phyloP scores from a whole-genome alignment of 2,888 invertebrate species.

The Macrophya annulata region DNA sequence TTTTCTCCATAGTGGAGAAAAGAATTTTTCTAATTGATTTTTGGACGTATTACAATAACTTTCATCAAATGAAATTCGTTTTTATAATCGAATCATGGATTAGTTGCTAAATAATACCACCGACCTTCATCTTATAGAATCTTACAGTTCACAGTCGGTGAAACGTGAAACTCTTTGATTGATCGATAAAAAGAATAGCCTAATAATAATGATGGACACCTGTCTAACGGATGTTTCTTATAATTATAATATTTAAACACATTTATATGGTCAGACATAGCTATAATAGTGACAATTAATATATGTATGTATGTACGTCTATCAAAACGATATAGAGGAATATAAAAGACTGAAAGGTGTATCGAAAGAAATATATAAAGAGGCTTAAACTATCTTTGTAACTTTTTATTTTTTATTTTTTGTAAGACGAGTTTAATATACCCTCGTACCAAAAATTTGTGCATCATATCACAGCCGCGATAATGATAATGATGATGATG shows the following conservation, averaged over 20 bases:
- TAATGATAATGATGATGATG: not conserved
- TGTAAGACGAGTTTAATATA: not conserved
- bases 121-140: not conserved
- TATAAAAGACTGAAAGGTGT: not conserved
- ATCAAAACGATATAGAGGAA: not conserved
- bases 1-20: too few relatives aligned
- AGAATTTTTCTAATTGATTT: too few relatives aligned
- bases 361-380: not conserved
- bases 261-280: not conserved
- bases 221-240: not conserved
- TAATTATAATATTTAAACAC: not conserved
- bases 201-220: conserved; percentile 7
- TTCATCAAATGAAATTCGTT: not conserved
- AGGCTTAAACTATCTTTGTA: not conserved
- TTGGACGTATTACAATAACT: too few relatives aligned
- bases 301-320: not conserved
- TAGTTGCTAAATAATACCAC: not conserved
- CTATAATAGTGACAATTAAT: not conserved
- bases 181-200: not conserved
- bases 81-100: not conserved
- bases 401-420: not conserved
- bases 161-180: not conserved
- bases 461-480: not conserved
- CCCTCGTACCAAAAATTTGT: not conserved
- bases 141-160: not conserved